phyloP scores from a whole-genome alignment of 2,888 invertebrate genomes.

The Dilophus febrilis region DNA sequence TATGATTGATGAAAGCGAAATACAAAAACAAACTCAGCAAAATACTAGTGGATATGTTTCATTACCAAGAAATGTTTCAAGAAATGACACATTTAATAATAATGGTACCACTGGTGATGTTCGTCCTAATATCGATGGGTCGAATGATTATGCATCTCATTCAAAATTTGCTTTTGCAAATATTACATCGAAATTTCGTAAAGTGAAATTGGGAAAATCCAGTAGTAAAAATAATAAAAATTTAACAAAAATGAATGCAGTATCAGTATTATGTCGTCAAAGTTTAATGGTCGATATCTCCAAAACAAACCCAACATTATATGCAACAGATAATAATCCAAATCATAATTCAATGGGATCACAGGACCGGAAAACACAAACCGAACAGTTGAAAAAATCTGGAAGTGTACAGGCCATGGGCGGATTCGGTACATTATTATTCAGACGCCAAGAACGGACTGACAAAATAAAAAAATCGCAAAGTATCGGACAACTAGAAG shows the following conservation, averaged over 20 bases:
- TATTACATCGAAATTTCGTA: slow-evolving; percentile 41
- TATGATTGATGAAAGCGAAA: slow-evolving; percentile 40
- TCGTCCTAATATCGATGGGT: background rate
- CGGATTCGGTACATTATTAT: background rate
- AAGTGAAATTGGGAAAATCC: slow-evolving; percentile 32
- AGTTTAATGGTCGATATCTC: slow-evolving; percentile 48
- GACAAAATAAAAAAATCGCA: slow-evolving; percentile 1
- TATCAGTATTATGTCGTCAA: slow-evolving; percentile 56
- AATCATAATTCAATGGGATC: background rate
- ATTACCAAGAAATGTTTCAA: slow-evolving; percentile 27
- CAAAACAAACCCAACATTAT: background rate
- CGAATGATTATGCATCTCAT: background rate
- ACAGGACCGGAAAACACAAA: background rate
- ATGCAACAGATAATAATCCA: too few relatives aligned
- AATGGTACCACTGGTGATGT: too few relatives aligned
- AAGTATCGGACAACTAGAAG: slow-evolving; percentile 1
- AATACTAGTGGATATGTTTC: slow-evolving; percentile 31
- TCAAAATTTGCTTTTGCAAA: slow-evolving; percentile 33
- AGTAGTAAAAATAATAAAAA: slow-evolving; percentile 16
- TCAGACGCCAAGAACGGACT: background rate
- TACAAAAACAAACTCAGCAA: too few relatives aligned
- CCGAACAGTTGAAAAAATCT: background rate
- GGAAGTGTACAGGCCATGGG: background rate
- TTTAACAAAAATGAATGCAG: slow-evolving; percentile 35
- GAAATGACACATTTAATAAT: too few relatives aligned